phyloP scores from a whole-genome alignment of 2,888 invertebrate species.

The Seira sanloemensis region DNA sequence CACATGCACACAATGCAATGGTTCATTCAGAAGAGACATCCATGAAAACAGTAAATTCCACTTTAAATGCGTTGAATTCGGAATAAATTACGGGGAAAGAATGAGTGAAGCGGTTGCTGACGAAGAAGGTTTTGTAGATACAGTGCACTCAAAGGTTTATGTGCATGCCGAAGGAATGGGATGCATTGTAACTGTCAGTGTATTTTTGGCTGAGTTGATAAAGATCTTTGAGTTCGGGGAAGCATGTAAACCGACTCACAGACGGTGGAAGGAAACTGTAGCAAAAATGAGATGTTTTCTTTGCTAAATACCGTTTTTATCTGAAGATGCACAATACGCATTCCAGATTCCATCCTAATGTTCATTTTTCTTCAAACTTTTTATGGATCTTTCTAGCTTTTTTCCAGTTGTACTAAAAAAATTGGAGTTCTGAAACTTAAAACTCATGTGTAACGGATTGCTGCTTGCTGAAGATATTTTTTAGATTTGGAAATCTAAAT shows the following conservation, averaged over 20 bases:
- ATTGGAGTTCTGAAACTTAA: no score
- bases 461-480: no score
- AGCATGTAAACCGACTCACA: background rate
- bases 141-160: background rate
- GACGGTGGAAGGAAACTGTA: background rate
- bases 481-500: no score
- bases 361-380: no score
- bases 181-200: background rate
- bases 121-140: background rate
- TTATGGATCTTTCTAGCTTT: no score
- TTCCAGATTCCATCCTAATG: no score
- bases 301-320: background rate
- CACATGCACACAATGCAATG: background rate
- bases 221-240: background rate
- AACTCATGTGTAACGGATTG: no score
- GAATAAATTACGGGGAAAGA: slow-evolving; percentile 7
- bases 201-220: background rate
- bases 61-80: background rate
- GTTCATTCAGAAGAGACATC: background rate
- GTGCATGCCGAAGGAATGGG: background rate
- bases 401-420: no score
- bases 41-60: slow-evolving; percentile 12
- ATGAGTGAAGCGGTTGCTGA: background rate
- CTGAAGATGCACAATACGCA: no score
- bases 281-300: slow-evolving; percentile 9